Base-by-base conservation (phyloP, 2,797 vertebrate genomes). In the Pangasius krempfi region DNA sequence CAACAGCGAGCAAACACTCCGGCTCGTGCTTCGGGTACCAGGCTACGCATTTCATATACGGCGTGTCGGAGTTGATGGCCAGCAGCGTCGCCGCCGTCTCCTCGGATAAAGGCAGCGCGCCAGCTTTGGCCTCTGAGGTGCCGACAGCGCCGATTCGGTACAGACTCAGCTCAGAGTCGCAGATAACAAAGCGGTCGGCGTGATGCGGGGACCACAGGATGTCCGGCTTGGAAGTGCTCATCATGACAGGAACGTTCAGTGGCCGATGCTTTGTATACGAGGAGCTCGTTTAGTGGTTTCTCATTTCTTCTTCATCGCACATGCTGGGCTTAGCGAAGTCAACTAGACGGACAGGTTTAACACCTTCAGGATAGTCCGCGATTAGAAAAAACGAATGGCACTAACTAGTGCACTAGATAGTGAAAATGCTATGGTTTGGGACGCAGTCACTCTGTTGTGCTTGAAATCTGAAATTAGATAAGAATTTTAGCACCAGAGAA, bases 171-270 rank as follows among this genome's bases (percentile, higher is more conserved):
- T 99, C 99, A 0, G 98, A 99, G 92, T 99, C 99, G 1, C 98
- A 99, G 16, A 99, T 98, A 89, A 99, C 98, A 83, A 99, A 99
- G 33, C 97, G 96, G 95, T 99, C 97, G 2, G 97, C 97, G 0
- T 99, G 98, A 95, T 99, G 98, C 0, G 98, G 99, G 25, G 98
- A 98, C 98, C 99, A 99, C 84, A 99, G 93, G 93, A 99, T 99
- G 91, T 99, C 99, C 0, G 98, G 98, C 91, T 99, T 99, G 79
- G 97, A 98, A 91, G 98, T 97, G 54, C 98, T 99, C 98, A 99
- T 99, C 92, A 89, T 96, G 94, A 88, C 92, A 76, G 5, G 20
- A 70, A 54, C 30, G 9, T 9, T 33, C 27, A 20, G 16, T 4
- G 10, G 47, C 75, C 27, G 9, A 18, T 50, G 50, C 14, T n/a